These are phyloP conservation scores for Osmerus eperlanus DNA, from an alignment of 2,113 vertebrate species.

Conservation along the genomic window DNA sequence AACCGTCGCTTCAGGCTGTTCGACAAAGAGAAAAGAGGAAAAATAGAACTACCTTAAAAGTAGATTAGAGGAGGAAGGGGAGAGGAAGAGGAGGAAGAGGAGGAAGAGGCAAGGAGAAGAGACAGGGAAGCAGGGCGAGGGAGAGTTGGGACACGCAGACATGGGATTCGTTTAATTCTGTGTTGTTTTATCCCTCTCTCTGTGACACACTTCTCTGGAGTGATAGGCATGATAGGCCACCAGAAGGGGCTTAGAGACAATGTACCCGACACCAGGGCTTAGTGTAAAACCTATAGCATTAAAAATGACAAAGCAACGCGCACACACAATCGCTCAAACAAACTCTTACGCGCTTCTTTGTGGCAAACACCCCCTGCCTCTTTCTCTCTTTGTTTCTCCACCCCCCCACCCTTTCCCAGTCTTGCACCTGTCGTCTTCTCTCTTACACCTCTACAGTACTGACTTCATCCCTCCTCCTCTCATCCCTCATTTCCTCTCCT, in stretches of 20 bases:
- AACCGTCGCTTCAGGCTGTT: too few relatives aligned
- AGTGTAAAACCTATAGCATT: conserved; percentile 45
- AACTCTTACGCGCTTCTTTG: background rate
- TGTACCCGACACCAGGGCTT: conserved; percentile 43
- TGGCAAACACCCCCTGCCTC: background rate
- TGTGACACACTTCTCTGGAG: conserved; percentile 19
- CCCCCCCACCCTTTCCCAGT: background rate
- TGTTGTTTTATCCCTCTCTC: conserved; percentile 18
- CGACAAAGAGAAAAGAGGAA: too few relatives aligned
- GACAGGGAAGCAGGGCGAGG: too few relatives aligned
- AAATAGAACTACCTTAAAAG: too few relatives aligned
- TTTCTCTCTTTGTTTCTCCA: background rate
- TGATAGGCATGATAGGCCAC: conserved; percentile 37
- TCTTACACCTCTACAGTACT: background rate
- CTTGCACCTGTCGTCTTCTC: background rate
- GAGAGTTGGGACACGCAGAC: background rate
- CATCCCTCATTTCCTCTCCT: background rate
- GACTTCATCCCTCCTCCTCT: background rate
- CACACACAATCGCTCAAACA: background rate
- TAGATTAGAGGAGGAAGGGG: background rate
- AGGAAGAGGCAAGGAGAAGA: background rate
- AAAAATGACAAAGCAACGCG: conserved; percentile 26
- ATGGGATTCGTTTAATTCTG: conserved; percentile 12
- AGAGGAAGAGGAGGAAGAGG: background rate
- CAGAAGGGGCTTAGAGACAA: conserved; percentile 63